phyloP scores from a whole-genome alignment of 2,113 vertebrate genomes.

The Phyllostomus discolor region DNA sequence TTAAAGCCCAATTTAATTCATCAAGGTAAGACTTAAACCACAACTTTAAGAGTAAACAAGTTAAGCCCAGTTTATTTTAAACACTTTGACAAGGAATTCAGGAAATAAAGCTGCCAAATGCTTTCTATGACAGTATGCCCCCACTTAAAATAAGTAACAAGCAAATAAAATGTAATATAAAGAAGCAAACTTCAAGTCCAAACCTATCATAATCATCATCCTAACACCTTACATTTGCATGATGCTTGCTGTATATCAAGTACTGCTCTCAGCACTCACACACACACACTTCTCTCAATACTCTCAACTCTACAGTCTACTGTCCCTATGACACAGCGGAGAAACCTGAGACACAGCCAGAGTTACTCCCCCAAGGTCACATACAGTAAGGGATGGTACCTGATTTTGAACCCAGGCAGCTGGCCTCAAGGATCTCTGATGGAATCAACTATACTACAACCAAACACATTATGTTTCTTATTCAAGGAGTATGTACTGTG shows the following conservation, averaged over 20 bases:
- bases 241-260: not conserved
- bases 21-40: not conserved
- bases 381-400: not conserved
- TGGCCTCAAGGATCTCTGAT: not conserved
- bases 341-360: not conserved
- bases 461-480: not conserved
- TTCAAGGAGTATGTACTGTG: not conserved
- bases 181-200: slow-evolving; percentile 7
- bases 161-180: slow-evolving; percentile 5
- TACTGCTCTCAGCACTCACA: not conserved
- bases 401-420: not conserved
- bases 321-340: not conserved
- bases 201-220: not conserved
- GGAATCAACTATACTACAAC: not conserved
- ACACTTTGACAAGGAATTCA: not conserved
- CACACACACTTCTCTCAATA: not conserved
- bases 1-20: not conserved
- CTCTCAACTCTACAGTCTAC: not conserved
- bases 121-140: not conserved
- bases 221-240: not conserved
- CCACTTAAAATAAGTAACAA: not conserved
- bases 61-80: not conserved
- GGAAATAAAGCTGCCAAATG: not conserved
- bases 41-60: slow-evolving; percentile 1
- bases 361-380: not conserved